Base-by-base conservation (phyloP, 2,888 invertebrate species). In the Marasmarcha lunaedactyla region DNA sequence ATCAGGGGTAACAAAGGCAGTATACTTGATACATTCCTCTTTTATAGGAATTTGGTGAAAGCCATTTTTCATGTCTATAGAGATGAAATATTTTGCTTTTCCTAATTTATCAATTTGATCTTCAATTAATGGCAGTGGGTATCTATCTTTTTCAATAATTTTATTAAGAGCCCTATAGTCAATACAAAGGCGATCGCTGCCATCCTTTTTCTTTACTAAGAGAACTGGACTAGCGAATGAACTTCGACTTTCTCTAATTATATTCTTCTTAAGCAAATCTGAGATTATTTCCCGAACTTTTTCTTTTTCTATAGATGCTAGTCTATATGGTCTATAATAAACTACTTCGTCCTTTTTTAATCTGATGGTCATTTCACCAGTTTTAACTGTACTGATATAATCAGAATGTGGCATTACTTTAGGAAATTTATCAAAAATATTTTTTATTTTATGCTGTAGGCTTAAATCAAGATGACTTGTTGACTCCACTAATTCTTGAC, bases 41-140 rank as follows among this genome's bases (percentile, higher is more conserved):
- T 39, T 13, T 1, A 50, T 39, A 0, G 48, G 46, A 2, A 49
- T 42, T 15, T 48, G 46, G 14, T 46, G 30, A 15, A 48, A 48
- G 0, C 45, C 48, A 42, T 48, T 46, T 41, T 44, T 44, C 45
- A 46, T 46, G 15, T 48, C 43, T 0, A 48, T 41, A 12, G 45
- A 41, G n/a, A 44, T 48, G 14, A 35, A 49, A 14, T 27, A 46
- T 15, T 42, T 44, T 3, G 47, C 44, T 12, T 44, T 44, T 0
- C 46, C 46, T 27, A 53, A 27, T 15, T 34, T 40, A 38, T 53
- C 51, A 9, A 50, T 43, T 38, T 50, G 45, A 26, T 52, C 48
- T 11, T 49, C 41, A 2, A 51, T 50, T 6, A 49, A 40, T 15
- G 52, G 52, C 1, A 52, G 38, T 1, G 50, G 49, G 33, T 45